Evolutionary conservation across 1,140 invertebrate genomes (phyloP), one percentile per base, ranked within the genome.

Genomic region (Aplysia californica): DNA sequence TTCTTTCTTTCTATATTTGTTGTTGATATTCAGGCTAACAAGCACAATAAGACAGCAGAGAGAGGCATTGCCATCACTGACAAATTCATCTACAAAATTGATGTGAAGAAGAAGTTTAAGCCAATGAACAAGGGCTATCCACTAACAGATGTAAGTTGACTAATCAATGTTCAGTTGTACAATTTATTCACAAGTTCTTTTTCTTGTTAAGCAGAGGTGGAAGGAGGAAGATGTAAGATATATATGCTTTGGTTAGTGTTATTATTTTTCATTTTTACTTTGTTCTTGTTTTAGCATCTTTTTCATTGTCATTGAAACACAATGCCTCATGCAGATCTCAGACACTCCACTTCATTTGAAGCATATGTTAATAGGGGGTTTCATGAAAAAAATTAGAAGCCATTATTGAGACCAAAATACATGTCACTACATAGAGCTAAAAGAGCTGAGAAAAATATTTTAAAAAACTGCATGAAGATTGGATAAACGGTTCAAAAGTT

Each of bases 51-150:
- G 90, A 92, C 93, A 88, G 94, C 96, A 0, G 95, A 98, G 84
- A 92, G 97, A 64, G 95, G 95, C 3, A 88, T 99, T 64, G 91
- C 98, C 15, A 91, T 99, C 56, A 98, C 97, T 0, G 96, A 98
- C 81, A 92, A 93, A 6, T 92, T 92, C 33, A 93, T 99, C 78
- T 97, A 95, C 88, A 99, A 99, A 89, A 90, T 99, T 79, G 96
- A 99, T 80, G 92, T 91, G 33, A 92, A 92, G 55, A 90, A 90
- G 72, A 93, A 93, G 82, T 98, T 98, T 87, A 96, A 95, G 85
- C 93, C 93, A 36, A 93, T 99, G 92, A 95, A 94, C 84, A 94
- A 95, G 81, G 94, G 94, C 23, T 94, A 95, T 84, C 92, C 93
- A 3, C 94, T 98, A 59, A 91, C 93, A 66, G 94, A 96, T 90